Percentiles rank a stretch among this genome's conserved stretches.
These are phyloP conservation scores for Ochropleura plecta DNA, from an alignment of 2,888 invertebrate genomes.

Conservation along the genomic window DNA sequence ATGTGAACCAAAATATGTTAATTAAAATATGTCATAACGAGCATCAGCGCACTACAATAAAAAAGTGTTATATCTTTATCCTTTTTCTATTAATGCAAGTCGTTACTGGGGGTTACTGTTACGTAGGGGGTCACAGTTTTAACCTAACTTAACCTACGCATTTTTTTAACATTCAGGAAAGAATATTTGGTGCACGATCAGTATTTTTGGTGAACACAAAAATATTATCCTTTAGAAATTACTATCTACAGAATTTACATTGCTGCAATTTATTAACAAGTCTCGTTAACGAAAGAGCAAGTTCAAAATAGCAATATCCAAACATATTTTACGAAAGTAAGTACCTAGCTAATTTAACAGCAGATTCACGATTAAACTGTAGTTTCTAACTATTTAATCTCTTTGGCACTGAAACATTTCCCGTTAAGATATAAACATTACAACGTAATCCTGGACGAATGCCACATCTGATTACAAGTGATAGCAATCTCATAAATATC, in stretches of 20 bases:
- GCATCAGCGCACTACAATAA: no score
- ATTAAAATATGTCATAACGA: no score
- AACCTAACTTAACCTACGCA: no score
- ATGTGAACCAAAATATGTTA: no score
- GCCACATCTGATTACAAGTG: slow-evolving; percentile 37
- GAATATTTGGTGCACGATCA: no score
- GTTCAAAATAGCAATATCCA: no score
- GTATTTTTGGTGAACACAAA: no score
- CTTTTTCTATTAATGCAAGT: no score
- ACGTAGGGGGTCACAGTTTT: no score
- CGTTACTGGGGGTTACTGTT: no score
- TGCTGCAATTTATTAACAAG: neutral
- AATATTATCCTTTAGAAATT: neutral
- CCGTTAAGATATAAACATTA: slow-evolving; percentile 7
- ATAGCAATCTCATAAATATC: neutral
- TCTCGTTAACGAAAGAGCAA: neutral
- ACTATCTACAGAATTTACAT: neutral
- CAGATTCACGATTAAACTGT: neutral
- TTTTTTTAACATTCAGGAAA: no score
- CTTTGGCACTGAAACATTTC: slow-evolving; percentile 25
- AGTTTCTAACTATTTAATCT: neutral
- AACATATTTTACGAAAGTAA: neutral
- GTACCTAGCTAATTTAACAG: neutral
- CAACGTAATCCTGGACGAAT: slow-evolving; percentile 18
- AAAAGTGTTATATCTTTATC: no score